Conservation (phyloP, 2,797 vertebrate species). For the Phalloptychus januarius region DNA sequence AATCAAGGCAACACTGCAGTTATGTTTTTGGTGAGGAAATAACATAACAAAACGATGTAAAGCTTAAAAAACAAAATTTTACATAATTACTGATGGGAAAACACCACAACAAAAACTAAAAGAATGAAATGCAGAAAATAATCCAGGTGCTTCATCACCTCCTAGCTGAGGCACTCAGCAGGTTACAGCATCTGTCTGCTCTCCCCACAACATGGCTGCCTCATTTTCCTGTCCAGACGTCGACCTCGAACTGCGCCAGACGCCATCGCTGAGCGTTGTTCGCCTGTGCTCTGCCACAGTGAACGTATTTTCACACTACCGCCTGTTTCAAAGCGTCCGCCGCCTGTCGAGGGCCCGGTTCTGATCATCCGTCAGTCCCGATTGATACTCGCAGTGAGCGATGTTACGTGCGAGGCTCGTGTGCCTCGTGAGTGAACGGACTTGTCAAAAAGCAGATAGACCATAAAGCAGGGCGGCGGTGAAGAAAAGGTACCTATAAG, state of each 20-base stretch:
- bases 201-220: conserved; percentile 51
- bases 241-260: not conserved
- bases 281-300: conserved; percentile 25
- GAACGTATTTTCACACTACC: conserved; percentile 61
- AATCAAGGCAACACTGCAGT: too few relatives aligned
- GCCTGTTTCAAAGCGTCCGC: conserved; percentile 50
- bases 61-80: too few relatives aligned
- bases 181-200: conserved; percentile 49
- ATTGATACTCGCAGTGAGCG: conserved; percentile 50
- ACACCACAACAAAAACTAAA: not conserved
- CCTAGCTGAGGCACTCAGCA: conserved; percentile 13
- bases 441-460: conserved; percentile 49
- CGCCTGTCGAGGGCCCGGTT: conserved; percentile 32
- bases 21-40: too few relatives aligned
- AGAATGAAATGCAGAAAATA: not conserved
- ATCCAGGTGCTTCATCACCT: conserved; percentile 31
- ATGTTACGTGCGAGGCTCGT: conserved; percentile 45
- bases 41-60: too few relatives aligned
- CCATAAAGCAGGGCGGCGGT: conserved; percentile 37
- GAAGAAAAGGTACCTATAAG: conserved; percentile 53
- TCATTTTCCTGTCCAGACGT: conserved; percentile 47
- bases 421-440: conserved; percentile 36
- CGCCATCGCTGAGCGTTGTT: conserved; percentile 43
- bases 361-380: conserved; percentile 59
- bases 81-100: conserved; percentile 9